Conservation (phyloP, 2,113 vertebrate genomes). For the Bettongia penicillata region DNA sequence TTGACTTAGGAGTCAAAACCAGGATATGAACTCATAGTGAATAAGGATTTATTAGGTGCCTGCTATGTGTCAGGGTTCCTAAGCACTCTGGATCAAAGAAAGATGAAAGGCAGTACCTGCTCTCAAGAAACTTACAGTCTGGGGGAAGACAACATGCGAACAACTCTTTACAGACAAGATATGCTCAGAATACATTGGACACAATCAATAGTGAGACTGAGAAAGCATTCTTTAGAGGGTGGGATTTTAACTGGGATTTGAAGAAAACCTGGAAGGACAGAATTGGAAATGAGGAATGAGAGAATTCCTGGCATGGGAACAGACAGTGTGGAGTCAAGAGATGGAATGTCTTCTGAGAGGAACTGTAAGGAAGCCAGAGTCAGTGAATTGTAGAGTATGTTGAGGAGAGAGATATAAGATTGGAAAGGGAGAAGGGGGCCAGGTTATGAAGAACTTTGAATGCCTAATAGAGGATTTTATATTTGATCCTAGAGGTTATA, state of each 20-base stretch:
- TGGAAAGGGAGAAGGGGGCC: neutral
- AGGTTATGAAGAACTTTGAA: neutral
- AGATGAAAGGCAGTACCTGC: neutral
- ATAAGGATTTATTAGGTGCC: neutral
- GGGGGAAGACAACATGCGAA: neutral
- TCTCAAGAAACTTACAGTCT: neutral
- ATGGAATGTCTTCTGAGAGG: neutral
- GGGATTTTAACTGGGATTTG: neutral
- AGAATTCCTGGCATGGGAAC: neutral
- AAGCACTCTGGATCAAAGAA: neutral
- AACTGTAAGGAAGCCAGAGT: neutral
- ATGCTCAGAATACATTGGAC: neutral
- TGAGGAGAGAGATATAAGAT: neutral
- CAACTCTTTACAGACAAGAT: neutral
- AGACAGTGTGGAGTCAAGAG: neutral
- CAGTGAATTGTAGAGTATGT: neutral
- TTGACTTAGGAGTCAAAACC: neutral
- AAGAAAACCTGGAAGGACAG: neutral
- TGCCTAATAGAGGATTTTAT: neutral
- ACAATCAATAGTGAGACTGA: neutral
- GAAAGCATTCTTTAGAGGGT: neutral
- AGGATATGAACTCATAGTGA: neutral
- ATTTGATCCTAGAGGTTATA: neutral
- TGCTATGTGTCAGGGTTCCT: neutral
- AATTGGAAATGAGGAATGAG: neutral